phyloP scores from a whole-genome alignment of 2,113 vertebrate species.

The Brachyhypopomus occidentalis region DNA sequence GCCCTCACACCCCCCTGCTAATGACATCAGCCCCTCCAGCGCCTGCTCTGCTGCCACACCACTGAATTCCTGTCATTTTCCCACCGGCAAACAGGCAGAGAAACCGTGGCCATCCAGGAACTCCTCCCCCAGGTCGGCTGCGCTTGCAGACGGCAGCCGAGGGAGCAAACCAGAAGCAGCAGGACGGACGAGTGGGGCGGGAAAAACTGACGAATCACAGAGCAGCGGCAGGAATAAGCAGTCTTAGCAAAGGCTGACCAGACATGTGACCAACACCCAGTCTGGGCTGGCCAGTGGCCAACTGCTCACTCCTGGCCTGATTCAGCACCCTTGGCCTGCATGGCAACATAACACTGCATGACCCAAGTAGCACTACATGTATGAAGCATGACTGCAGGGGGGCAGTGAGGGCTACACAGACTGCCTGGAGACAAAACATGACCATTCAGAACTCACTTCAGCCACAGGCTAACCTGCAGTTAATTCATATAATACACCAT shows the following conservation, averaged over 20 bases:
- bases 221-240: conserved; percentile 57
- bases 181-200: conserved; percentile 10
- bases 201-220: conserved; percentile 28
- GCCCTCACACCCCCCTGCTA: conserved; percentile 89
- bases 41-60: conserved; percentile 73
- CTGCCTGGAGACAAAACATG: background rate
- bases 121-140: conserved; percentile 1
- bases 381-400: background rate
- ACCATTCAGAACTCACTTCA: no score
- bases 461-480: no score
- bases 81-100: conserved; percentile 57
- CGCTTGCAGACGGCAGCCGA: conserved; percentile 32
- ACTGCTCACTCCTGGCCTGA: conserved; percentile 80
- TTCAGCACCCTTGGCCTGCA: conserved; percentile 80
- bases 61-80: conserved; percentile 73
- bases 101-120: conserved; percentile 1
- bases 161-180: conserved; percentile 38
- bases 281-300: conserved; percentile 85
- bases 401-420: conserved; percentile 26
- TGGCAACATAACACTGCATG: conserved; percentile 68
- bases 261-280: conserved; percentile 74
- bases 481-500: no score
- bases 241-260: conserved; percentile 74
- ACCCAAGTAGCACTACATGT: conserved; percentile 58
- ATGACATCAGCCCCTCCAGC: conserved; percentile 87